A percentile compares a stretch with the other conserved stretches of the same genome.
These are phyloP conservation scores for Rhinophrynus dorsalis DNA, from an alignment of 2,797 vertebrate species.

Conservation along the genomic window DNA sequence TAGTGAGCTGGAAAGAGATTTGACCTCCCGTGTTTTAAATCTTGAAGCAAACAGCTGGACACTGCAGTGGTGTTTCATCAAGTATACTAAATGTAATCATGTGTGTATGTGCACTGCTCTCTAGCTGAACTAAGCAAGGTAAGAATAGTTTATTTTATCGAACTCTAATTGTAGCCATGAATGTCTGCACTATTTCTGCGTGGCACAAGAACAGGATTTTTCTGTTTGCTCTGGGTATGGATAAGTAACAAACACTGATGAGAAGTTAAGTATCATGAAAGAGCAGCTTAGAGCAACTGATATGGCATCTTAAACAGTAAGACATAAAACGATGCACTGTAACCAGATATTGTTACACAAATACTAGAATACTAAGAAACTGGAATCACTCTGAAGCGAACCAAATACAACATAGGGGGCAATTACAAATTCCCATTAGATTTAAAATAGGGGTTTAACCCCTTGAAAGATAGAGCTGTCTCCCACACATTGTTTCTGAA, in stretches of 20 bases:
- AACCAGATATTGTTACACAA: too few relatives aligned
- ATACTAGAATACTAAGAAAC: too few relatives aligned
- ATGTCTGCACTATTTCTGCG: conserved; percentile 29
- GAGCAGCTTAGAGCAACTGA: conserved; percentile 20
- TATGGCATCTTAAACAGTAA: too few relatives aligned
- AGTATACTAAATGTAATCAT: conserved; percentile 27
- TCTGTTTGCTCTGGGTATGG: conserved; percentile 8
- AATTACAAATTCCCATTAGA: too few relatives aligned
- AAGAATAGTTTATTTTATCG: conserved; percentile 2
- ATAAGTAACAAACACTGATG: conserved; percentile 11
- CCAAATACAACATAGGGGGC: too few relatives aligned
- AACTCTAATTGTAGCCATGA: conserved; percentile 20
- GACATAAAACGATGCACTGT: too few relatives aligned
- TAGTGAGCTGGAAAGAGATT: conserved; percentile 6
- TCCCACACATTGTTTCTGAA: too few relatives aligned
- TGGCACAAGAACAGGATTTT: conserved; percentile 10
- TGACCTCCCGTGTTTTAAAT: conserved; percentile 22
- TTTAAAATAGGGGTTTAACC: too few relatives aligned
- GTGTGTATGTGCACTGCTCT: neutral
- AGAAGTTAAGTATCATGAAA: conserved; percentile 14
- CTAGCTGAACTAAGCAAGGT: conserved; percentile 12
- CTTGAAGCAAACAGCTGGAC: conserved; percentile 27
- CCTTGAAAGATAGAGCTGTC: too few relatives aligned
- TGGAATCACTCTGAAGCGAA: too few relatives aligned
- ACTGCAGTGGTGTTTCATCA: conserved; percentile 31